phyloP scores from a whole-genome alignment of 2,797 vertebrate genomes.

The Alfaro cultratus region DNA sequence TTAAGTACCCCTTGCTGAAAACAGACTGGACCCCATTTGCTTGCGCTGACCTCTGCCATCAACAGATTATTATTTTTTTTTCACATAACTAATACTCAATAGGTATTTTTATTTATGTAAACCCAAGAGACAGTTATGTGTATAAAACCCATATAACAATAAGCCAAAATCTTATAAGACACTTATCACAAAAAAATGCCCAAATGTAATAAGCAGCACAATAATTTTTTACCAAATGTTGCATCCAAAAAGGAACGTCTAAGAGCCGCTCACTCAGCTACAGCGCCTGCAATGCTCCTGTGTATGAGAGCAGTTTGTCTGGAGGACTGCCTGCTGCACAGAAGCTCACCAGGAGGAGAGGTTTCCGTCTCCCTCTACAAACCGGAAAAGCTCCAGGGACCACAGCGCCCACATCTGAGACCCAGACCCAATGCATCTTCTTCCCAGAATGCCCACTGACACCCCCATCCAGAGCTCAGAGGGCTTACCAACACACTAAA shows the following conservation, averaged over 20 bases:
- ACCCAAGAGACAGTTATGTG: not conserved
- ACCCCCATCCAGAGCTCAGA: slow-evolving; percentile 45
- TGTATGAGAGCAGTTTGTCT: slow-evolving; percentile 40
- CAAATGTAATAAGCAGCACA: not conserved
- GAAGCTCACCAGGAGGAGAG: slow-evolving; percentile 59
- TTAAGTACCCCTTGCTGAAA: not conserved
- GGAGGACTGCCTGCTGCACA: slow-evolving; percentile 55
- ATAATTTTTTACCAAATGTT: not conserved
- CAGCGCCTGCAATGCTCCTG: slow-evolving; percentile 2
- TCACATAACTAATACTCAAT: not conserved
- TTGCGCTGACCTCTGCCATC: not conserved
- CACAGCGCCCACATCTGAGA: slow-evolving; percentile 76
- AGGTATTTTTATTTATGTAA: not conserved
- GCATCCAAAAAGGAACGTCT: not conserved
- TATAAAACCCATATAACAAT: not conserved
- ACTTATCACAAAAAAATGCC: not conserved
- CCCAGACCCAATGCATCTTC: slow-evolving; percentile 57
- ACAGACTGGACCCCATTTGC: not conserved
- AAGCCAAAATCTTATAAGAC: not conserved
- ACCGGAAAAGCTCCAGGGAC: slow-evolving; percentile 59
- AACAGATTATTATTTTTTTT: not conserved
- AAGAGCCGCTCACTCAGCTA: not conserved
- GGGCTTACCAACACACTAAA: slow-evolving; percentile 44
- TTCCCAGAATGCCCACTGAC: slow-evolving; percentile 59
- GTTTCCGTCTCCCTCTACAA: slow-evolving; percentile 60